These are phyloP conservation scores for Tretioscincus oriximinensis DNA, from an alignment of 2,113 vertebrate species.

Conservation along the genomic window DNA sequence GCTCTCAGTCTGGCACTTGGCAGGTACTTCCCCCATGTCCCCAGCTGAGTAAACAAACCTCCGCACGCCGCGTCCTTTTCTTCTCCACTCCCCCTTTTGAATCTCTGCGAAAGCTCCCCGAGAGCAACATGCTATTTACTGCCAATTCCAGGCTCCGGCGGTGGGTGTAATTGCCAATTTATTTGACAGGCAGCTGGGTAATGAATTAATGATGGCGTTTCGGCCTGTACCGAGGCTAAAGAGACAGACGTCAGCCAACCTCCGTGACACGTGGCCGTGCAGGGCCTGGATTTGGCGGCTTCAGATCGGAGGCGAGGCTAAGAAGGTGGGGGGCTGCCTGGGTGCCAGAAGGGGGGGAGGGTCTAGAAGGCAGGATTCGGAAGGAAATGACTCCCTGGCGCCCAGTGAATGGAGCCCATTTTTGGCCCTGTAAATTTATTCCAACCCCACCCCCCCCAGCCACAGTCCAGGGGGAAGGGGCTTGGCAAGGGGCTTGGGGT, in stretches of 20 bases:
- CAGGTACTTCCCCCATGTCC: constrained; percentile 78
- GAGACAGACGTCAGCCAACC: constrained; percentile 86
- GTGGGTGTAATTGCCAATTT: constrained; percentile 98
- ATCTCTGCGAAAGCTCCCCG: constrained; percentile 84
- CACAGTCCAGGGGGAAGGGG: too few species aligned
- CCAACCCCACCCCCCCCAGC: too few species aligned
- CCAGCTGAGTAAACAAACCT: constrained; percentile 79
- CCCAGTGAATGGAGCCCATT: too few species aligned
- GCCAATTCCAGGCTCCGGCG: constrained; percentile 84
- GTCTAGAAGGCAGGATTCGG: too few species aligned
- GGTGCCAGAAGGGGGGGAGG: background rate
- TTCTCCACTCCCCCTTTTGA: constrained; percentile 60
- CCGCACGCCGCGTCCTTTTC: constrained; percentile 72
- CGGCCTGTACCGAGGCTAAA: constrained; percentile 94
- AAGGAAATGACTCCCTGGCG: too few species aligned
- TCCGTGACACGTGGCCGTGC: constrained; percentile 85
- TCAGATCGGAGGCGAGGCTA: constrained; percentile 68
- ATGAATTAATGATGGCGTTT: constrained; percentile 99
- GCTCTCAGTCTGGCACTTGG: constrained; percentile 73
- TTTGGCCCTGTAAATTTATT: too few species aligned
- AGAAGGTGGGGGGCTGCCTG: constrained; percentile 38
- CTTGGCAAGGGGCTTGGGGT: too few species aligned
- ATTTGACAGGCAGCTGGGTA: constrained; percentile 99
- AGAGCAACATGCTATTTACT: constrained; percentile 94
- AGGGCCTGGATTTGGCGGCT: constrained; percentile 82